Evolutionary conservation across 2,888 invertebrate species (phyloP), one percentile per base, ranked within the genome.

Genomic region (Tryphoninae sp.): DNA sequence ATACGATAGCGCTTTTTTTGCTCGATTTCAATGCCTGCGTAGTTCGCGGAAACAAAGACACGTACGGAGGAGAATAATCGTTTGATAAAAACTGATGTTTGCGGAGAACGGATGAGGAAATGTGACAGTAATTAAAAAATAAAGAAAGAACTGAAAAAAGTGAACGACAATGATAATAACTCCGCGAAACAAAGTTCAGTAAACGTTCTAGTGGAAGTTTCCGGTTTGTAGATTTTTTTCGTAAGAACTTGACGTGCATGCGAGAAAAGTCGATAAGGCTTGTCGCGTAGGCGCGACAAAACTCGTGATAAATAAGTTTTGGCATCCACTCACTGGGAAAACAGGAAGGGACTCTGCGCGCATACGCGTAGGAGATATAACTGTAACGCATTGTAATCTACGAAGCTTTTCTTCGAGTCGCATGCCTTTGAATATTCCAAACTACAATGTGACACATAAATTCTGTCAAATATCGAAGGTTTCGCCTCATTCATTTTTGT

Each of bases 251-350:
- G n/a, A 51, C 53, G 13, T 16, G 42, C 33, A 22, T 23, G 9
- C 33, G 26, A 58, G n/a, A n/a, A 6, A 9, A 72, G 74, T 71
- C 75, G 82, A 82, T 79, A 80, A 79, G 51, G 45, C 58, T 72
- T 59, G 58, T 73, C 76, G 82, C 79, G 82, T 79, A 80, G 82
- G 82, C 23, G 42, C 55, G 62, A 13, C 62, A 67, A 69, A 11
- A 55, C 51, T 26, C 59, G 33, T 53, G 79, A 82, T 82, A 82
- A 78, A 74, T 74, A 65, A 69, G 72, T 80, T 82, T 82, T 68
- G 68, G 68, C 68, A 82, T 76, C 76, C 78, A 64, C 45, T 40
- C 64, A 49, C 8, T 72, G 19, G 62, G 64, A 73, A 79, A 76
- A 73, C 82, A 80, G 82, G 82, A 79, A 79, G 73, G 45, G 9